phyloP scores from a whole-genome alignment of 2,797 vertebrate species.

The Sebastes steindachneri region DNA sequence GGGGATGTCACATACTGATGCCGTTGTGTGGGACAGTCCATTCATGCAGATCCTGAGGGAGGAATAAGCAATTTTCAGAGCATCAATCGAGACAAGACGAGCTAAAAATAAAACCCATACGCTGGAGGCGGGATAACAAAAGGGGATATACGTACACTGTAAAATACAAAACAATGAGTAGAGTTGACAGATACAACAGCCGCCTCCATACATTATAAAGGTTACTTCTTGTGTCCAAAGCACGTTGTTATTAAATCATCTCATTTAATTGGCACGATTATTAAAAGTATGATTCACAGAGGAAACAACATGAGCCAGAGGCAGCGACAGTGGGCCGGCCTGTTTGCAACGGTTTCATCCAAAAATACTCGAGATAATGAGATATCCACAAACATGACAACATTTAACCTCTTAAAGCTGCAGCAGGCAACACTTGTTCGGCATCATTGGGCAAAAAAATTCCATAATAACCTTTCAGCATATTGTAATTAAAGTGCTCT shows the following conservation, averaged over 20 bases:
- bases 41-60: conserved; percentile 34
- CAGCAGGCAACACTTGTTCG: too few species aligned
- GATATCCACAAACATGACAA: background rate
- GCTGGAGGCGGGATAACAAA: background rate
- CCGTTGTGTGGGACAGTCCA: conserved; percentile 3
- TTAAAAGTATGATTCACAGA: background rate
- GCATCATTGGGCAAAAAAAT: too few species aligned
- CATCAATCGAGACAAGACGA: background rate
- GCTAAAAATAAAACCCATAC: background rate
- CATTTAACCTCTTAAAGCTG: background rate
- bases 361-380: background rate
- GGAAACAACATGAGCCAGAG: background rate
- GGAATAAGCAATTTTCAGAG: background rate
- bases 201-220: background rate
- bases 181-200: background rate
- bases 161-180: background rate
- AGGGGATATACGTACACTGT: background rate
- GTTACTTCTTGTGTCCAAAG: conserved; percentile 16
- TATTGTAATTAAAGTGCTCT: too few species aligned
- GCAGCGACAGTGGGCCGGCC: background rate
- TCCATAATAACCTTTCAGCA: too few species aligned
- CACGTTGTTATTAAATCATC: conserved; percentile 17
- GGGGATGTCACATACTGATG: conserved; percentile 16
- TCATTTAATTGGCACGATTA: background rate
- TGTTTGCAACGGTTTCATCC: background rate